Evolutionary conservation across 2,888 invertebrate genomes (phyloP).

Genomic region (Euproctis similis): DNA sequence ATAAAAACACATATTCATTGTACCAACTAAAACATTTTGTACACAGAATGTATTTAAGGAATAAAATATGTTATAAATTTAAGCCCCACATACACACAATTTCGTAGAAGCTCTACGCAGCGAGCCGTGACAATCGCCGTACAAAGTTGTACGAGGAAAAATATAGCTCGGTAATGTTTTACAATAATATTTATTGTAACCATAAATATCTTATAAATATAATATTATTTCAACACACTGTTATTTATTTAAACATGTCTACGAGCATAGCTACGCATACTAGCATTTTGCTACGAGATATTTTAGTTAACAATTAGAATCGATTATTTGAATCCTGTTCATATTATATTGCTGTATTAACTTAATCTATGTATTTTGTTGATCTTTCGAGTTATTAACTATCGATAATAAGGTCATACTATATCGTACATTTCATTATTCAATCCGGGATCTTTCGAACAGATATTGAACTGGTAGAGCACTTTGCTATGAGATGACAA

Average conservation of each 20-base stretch:
- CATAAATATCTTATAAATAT: constrained; percentile 22
- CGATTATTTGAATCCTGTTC: too few species aligned
- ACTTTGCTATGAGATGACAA: too few species aligned
- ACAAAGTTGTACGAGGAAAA: constrained; percentile 26
- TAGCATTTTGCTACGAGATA: constrained; percentile 22
- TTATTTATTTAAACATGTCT: too few species aligned
- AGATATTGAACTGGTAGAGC: too few species aligned
- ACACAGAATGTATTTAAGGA: constrained; percentile 12
- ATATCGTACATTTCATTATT: too few species aligned
- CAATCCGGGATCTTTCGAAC: too few species aligned
- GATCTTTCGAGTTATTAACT: too few species aligned
- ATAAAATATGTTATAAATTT: constrained; percentile 17
- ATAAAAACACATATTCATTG: not conserved
- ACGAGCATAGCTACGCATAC: constrained; percentile 17
- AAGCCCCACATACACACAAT: constrained; percentile 24
- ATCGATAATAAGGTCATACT: too few species aligned
- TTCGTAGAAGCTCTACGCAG: constrained; percentile 31
- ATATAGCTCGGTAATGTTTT: constrained; percentile 27
- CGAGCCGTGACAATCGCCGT: constrained; percentile 29
- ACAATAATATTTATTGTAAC: constrained; percentile 26
- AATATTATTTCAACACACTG: too few species aligned
- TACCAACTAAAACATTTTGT: not conserved
- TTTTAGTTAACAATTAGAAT: too few species aligned
- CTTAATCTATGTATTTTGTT: not conserved
- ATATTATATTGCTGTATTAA: too few species aligned